Evolutionary conservation across 1,140 invertebrate genomes (phyloP).

Genomic region (Diuraphis noxia): DNA sequence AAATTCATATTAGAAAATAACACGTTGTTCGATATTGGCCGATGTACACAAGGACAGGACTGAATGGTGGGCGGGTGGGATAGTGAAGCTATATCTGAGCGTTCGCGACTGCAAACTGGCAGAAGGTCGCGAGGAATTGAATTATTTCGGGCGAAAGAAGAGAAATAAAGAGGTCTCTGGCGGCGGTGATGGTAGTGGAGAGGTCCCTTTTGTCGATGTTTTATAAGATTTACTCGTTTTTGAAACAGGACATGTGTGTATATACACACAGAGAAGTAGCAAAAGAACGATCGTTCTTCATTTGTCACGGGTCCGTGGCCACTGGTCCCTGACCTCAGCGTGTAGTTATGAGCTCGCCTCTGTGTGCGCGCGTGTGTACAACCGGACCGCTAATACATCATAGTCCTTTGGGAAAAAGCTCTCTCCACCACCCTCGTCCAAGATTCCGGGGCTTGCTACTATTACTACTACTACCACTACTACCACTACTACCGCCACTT

Average conservation of each 20-base stretch:
- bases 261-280: constrained; percentile 15
- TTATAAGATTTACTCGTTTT: constrained; percentile 53
- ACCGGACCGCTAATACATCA: constrained; percentile 51
- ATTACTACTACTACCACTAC: background rate
- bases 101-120: background rate
- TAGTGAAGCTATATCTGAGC: background rate
- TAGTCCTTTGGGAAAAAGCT: constrained; percentile 36
- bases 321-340: constrained; percentile 48
- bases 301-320: constrained; percentile 52
- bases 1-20: background rate
- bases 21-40: background rate
- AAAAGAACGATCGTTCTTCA: constrained; percentile 53
- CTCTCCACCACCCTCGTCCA: background rate
- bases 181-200: background rate
- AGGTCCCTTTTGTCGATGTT: constrained; percentile 46
- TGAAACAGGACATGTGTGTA: constrained; percentile 22
- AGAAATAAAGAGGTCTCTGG: constrained; percentile 23
- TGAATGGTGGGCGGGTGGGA: background rate
- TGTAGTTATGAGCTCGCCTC: constrained; percentile 14
- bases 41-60: background rate
- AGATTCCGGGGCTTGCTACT: background rate
- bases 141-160: constrained; percentile 35
- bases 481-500: no score
- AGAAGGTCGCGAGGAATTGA: constrained; percentile 27
- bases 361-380: constrained; percentile 3